A percentile compares a stretch with the other conserved stretches of the same genome.
phyloP scores from a whole-genome alignment of 2,797 vertebrate species.

The Liasis olivaceus region DNA sequence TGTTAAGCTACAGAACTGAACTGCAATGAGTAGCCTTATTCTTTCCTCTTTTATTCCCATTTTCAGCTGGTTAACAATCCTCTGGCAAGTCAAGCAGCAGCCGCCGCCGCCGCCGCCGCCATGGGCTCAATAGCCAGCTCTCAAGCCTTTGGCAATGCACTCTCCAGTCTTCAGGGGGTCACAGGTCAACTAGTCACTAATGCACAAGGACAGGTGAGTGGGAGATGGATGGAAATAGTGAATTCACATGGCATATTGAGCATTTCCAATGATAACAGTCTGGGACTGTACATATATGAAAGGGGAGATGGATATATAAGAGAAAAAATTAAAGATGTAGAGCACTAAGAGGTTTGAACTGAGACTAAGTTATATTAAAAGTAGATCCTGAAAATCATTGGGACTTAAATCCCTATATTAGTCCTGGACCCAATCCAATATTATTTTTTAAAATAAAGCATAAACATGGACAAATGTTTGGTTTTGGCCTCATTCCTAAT shows the following conservation, averaged over 20 bases:
- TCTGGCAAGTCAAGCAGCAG: conserved; percentile 92
- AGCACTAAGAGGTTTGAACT: conserved; percentile 23
- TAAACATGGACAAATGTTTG: background rate
- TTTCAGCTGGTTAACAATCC: conserved; percentile 91
- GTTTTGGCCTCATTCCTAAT: background rate
- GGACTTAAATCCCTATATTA: background rate
- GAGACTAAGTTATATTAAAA: background rate
- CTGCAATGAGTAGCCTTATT: conserved; percentile 53
- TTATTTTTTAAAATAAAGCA: conserved; percentile 1
- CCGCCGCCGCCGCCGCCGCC: conserved; percentile 86
- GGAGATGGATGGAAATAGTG: conserved; percentile 66
- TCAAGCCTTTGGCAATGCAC: conserved; percentile 92
- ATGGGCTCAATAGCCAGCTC: conserved; percentile 94
- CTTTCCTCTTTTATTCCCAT: conserved; percentile 61
- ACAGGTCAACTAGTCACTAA: conserved; percentile 98
- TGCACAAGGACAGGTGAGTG: conserved; percentile 98
- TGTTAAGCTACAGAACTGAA: conserved; percentile 13
- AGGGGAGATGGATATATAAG: conserved; percentile 67
- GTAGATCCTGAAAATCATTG: background rate
- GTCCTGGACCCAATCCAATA: background rate
- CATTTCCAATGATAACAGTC: conserved; percentile 65
- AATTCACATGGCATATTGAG: conserved; percentile 72
- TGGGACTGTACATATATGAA: conserved; percentile 49
- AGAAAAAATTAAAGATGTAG: conserved; percentile 41
- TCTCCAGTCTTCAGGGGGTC: conserved; percentile 95